phyloP scores from a whole-genome alignment of 2,797 vertebrate genomes.

The Danio albolineatus region DNA sequence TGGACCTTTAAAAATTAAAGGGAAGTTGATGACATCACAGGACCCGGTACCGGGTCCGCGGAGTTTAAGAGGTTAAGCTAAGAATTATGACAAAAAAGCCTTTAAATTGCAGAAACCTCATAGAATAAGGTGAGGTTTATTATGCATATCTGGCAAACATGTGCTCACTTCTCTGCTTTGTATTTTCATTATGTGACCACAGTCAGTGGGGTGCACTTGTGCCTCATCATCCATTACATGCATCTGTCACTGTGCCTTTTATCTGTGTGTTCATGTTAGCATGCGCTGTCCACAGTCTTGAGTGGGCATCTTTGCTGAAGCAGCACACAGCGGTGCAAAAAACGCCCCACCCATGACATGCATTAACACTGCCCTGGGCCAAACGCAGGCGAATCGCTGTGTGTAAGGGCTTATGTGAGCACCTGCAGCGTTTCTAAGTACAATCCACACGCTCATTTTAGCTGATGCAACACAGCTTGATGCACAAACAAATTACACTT shows the following conservation, averaged over 20 bases:
- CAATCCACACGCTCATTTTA: slow-evolving; percentile 35
- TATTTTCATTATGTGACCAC: background rate
- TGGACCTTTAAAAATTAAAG: too few relatives aligned
- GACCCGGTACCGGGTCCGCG: too few relatives aligned
- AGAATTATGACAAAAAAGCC: too few relatives aligned
- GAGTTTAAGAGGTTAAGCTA: too few relatives aligned
- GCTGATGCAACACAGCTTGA: slow-evolving; percentile 43
- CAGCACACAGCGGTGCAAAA: background rate
- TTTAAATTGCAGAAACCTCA: too few relatives aligned
- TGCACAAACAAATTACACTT: slow-evolving; percentile 40
- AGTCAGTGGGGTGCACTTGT: background rate
- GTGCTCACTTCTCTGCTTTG: background rate
- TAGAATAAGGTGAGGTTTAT: too few relatives aligned
- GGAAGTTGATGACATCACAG: too few relatives aligned
- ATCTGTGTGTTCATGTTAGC: background rate
- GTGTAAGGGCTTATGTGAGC: slow-evolving; percentile 25
- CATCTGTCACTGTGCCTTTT: background rate
- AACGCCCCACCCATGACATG: slow-evolving; percentile 7
- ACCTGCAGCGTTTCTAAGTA: slow-evolving; percentile 32
- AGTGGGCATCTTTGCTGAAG: slow-evolving; percentile 1
- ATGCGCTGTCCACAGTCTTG: background rate
- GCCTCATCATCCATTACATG: background rate
- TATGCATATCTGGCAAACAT: too few relatives aligned
- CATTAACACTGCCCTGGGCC: background rate
- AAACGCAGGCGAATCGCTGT: slow-evolving; percentile 15